Percentiles rank a stretch among this genome's conserved stretches.
phyloP scores from a whole-genome alignment of 2,797 vertebrate genomes.

The Denticeps clupeoides region DNA sequence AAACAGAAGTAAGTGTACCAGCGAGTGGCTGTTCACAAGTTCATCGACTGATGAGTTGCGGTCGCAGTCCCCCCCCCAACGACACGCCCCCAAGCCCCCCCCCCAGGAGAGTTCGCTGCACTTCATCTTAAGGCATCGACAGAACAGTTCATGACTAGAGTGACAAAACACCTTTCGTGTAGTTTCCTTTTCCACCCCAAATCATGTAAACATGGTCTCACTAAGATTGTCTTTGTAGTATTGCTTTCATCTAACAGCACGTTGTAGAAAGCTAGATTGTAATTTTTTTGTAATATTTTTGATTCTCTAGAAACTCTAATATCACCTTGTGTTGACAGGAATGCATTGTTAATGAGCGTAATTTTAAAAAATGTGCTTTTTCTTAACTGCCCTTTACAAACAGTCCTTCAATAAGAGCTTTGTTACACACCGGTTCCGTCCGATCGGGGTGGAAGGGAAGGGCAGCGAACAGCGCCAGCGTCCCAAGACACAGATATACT shows the following conservation, averaged over 20 bases:
- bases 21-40: slow-evolving; percentile 14
- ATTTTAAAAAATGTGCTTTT: slow-evolving; percentile 58
- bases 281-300: slow-evolving; percentile 41
- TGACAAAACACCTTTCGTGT: slow-evolving; percentile 21
- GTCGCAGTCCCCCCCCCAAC: background rate
- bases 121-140: slow-evolving; percentile 67
- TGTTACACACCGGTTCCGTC: no score
- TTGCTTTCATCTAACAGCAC: slow-evolving; percentile 64
- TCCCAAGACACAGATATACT: no score
- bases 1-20: background rate
- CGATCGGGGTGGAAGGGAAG: no score
- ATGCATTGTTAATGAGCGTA: slow-evolving; percentile 44
- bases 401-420: background rate
- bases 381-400: slow-evolving; percentile 1
- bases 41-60: background rate
- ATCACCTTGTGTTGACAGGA: slow-evolving; percentile 50
- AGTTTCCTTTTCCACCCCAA: slow-evolving; percentile 31
- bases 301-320: slow-evolving; percentile 29
- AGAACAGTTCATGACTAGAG: slow-evolving; percentile 41
- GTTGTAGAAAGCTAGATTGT: slow-evolving; percentile 72
- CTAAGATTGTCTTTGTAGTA: slow-evolving; percentile 69
- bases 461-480: no score
- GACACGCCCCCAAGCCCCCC: no score
- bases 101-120: slow-evolving; percentile 45
- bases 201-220: slow-evolving; percentile 73